These are phyloP conservation scores for Mimas tiliae DNA, from an alignment of 2,888 invertebrate genomes.

Conservation along the genomic window DNA sequence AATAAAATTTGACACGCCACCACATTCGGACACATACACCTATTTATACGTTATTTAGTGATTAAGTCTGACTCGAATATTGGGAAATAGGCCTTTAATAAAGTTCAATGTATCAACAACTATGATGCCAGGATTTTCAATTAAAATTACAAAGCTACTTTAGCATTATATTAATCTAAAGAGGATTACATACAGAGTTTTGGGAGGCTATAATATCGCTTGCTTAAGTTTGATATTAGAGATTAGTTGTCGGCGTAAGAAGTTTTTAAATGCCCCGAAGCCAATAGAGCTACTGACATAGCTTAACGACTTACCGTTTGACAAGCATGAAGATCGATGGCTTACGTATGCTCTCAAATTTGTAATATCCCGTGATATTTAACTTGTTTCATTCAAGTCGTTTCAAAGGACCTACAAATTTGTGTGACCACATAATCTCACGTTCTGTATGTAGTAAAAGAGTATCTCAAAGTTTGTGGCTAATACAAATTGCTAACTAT, in stretches of 20 bases:
- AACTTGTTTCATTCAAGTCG: not conserved
- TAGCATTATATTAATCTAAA: not conserved
- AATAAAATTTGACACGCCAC: too few species aligned
- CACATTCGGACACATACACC: too few species aligned
- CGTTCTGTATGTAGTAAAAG: conserved; percentile 36
- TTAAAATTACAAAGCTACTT: not conserved
- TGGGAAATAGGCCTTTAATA: too few species aligned
- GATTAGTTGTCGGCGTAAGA: conserved; percentile 12
- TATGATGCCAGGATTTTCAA: not conserved
- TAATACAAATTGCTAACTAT: not conserved
- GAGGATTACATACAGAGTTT: not conserved
- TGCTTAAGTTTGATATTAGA: conserved; percentile 2
- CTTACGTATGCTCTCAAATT: conserved; percentile 11
- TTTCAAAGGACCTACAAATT: conserved; percentile 2
- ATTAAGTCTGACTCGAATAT: too few species aligned
- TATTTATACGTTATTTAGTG: too few species aligned
- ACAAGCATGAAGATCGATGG: conserved; percentile 22
- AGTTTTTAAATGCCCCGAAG: conserved; percentile 23
- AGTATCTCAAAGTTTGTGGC: conserved; percentile 31
- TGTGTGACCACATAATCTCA: conserved; percentile 12
- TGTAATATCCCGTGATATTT: conserved; percentile 12
- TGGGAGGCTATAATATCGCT: not conserved
- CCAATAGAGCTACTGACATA: conserved; percentile 16
- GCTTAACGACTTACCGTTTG: conserved; percentile 25
- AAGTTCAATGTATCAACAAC: too few species aligned